phyloP scores from a whole-genome alignment of 2,113 vertebrate genomes.

The Riparia riparia region DNA sequence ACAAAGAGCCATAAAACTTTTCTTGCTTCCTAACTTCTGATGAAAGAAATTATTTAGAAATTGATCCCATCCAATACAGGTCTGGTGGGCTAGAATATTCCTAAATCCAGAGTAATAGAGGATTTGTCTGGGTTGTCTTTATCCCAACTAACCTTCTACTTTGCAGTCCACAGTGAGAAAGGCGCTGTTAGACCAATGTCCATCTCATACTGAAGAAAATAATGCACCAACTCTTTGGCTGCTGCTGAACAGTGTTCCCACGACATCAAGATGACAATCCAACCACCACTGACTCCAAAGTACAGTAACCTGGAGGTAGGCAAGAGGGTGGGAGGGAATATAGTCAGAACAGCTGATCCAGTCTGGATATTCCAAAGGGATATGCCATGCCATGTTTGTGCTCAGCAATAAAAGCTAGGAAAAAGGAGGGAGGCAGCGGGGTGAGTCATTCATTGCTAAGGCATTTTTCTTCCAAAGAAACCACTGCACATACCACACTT shows the following conservation, averaged over 20 bases:
- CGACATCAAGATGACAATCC: not conserved
- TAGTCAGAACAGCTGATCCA: not conserved
- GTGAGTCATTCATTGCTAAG: rapidly evolving
- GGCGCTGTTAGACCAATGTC: not conserved
- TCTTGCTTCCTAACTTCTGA: not conserved
- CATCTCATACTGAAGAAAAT: not conserved
- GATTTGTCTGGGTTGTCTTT: not conserved
- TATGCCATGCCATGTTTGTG: not conserved
- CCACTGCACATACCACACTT: rapidly evolving
- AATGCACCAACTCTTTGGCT: not conserved
- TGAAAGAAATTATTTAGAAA: not conserved
- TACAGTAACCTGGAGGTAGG: not conserved
- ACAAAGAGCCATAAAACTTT: not conserved
- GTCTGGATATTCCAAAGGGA: not conserved
- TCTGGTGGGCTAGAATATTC: not conserved
- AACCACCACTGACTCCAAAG: not conserved
- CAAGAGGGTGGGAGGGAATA: not conserved
- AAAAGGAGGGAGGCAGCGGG: rapidly evolving
- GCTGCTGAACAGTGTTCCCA: not conserved
- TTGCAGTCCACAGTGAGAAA: not conserved
- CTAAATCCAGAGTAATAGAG: not conserved
- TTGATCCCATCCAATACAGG: not conserved
- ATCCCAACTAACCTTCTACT: not conserved
- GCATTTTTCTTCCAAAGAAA: not conserved
- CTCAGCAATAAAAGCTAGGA: not conserved